phyloP scores from a whole-genome alignment of 2,888 invertebrate genomes.

The Orchestes rusci region DNA sequence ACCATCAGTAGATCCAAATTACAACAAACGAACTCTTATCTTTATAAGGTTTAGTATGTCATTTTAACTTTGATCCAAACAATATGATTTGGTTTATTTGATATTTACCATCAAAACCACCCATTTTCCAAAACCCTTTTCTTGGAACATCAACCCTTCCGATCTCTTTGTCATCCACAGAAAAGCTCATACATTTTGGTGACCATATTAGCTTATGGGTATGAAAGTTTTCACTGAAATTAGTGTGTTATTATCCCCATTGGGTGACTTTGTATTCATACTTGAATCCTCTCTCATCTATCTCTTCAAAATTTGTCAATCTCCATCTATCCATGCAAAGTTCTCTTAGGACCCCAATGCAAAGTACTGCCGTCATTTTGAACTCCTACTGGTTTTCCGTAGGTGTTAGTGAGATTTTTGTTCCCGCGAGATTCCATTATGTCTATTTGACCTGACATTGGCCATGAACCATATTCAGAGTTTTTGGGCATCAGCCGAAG shows the following conservation, averaged over 20 bases:
- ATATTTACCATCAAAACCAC: conserved; percentile 9
- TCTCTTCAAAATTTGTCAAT: conserved; percentile 46
- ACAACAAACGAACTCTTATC: no score
- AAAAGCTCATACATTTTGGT: conserved; percentile 47
- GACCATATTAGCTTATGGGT: conserved; percentile 63
- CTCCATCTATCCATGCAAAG: conserved; percentile 42
- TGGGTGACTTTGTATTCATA: no score
- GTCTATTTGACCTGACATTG: conserved; percentile 66
- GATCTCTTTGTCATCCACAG: conserved; percentile 48
- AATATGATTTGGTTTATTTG: conserved; percentile 1
- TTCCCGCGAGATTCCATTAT: conserved; percentile 62
- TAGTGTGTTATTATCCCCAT: no score
- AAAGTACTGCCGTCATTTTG: conserved; percentile 55
- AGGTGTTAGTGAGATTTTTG: conserved; percentile 34
- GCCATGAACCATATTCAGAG: conserved; percentile 62
- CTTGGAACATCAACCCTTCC: conserved; percentile 49
- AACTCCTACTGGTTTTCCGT: conserved; percentile 45
- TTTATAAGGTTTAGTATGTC: no score
- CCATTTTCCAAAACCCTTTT: conserved; percentile 16
- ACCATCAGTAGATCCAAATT: no score
- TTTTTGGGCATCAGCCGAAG: conserved; percentile 63
- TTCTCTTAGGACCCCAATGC: conserved; percentile 58
- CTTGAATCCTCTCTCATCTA: no score
- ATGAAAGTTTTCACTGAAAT: conserved; percentile 53
- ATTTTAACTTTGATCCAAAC: no score